These are phyloP conservation scores for Neocrepidodera transversa DNA, from an alignment of 2,888 invertebrate species.

Conservation along the genomic window DNA sequence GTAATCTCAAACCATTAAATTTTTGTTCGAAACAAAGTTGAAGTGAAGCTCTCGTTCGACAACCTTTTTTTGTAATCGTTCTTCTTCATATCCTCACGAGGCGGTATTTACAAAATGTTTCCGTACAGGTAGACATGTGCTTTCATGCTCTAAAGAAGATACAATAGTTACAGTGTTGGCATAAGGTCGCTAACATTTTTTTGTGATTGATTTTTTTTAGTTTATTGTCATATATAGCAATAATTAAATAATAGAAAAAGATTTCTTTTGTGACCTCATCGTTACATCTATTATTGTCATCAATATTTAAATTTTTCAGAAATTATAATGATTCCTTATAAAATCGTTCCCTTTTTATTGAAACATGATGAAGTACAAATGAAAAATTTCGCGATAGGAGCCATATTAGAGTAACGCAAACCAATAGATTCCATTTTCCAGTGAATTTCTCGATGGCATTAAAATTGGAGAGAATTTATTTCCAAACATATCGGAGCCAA, in stretches of 20 bases:
- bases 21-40: too few species aligned
- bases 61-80: conserved; percentile 15
- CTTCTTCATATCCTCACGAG: conserved; percentile 10
- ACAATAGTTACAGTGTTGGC: conserved; percentile 4
- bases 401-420: conserved; percentile 13
- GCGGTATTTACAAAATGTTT: conserved; percentile 21
- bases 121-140: conserved; percentile 25
- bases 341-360: conserved; percentile 5
- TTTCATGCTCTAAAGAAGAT: conserved; percentile 5
- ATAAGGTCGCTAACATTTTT: too few species aligned
- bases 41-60: conserved; percentile 7
- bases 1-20: too few species aligned
- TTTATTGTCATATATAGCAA: too few species aligned
- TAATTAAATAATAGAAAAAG: too few species aligned
- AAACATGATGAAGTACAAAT: background rate
- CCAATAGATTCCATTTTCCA: conserved; percentile 22
- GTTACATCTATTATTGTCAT: too few species aligned
- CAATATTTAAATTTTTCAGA: too few species aligned
- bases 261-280: too few species aligned
- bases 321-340: too few species aligned
- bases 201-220: too few species aligned
- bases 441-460: conserved; percentile 25
- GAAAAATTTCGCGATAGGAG: conserved; percentile 4
- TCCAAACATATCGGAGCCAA: conserved; percentile 26
- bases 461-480: conserved; percentile 28